Conservation (phyloP, 2,888 invertebrate genomes). For the Fabriciana adippe region DNA sequence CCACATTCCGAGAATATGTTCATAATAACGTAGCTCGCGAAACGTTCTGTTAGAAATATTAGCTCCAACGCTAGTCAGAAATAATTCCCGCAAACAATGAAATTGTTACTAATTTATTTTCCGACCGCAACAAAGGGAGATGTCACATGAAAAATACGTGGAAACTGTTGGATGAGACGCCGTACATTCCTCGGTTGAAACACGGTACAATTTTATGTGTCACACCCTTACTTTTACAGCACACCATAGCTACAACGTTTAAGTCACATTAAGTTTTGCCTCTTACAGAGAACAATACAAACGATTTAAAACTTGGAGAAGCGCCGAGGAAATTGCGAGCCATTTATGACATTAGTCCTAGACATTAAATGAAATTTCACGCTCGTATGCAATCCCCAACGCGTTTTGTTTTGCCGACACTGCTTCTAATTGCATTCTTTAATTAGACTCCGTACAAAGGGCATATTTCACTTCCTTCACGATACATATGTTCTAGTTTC, state of each 20-base stretch:
- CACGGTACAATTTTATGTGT: conserved; percentile 65
- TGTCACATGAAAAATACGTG: conserved; percentile 80
- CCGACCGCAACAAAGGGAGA: conserved; percentile 80
- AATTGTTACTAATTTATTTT: conserved; percentile 82
- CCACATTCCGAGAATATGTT: conserved; percentile 26
- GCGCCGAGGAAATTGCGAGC: conserved; percentile 57
- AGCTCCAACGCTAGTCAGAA: conserved; percentile 36
- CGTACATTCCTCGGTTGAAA: conserved; percentile 69
- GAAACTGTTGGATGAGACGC: conserved; percentile 62
- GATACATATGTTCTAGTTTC: neutral
- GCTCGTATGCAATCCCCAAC: conserved; percentile 56
- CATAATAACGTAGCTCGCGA: conserved; percentile 28
- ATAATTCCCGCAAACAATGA: conserved; percentile 79
- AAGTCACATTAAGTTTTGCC: conserved; percentile 73
- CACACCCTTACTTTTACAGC: conserved; percentile 64
- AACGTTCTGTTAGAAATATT: conserved; percentile 37
- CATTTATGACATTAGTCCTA: conserved; percentile 71
- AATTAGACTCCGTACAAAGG: conserved; percentile 40
- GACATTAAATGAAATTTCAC: conserved; percentile 67
- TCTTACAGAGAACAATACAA: conserved; percentile 64
- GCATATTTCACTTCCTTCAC: conserved; percentile 7
- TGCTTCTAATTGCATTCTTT: conserved; percentile 62
- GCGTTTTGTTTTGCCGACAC: conserved; percentile 59
- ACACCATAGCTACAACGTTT: conserved; percentile 56
- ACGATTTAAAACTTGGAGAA: conserved; percentile 65